Conservation (phyloP, 2,113 vertebrate genomes). For the Rostratula benghalensis region DNA sequence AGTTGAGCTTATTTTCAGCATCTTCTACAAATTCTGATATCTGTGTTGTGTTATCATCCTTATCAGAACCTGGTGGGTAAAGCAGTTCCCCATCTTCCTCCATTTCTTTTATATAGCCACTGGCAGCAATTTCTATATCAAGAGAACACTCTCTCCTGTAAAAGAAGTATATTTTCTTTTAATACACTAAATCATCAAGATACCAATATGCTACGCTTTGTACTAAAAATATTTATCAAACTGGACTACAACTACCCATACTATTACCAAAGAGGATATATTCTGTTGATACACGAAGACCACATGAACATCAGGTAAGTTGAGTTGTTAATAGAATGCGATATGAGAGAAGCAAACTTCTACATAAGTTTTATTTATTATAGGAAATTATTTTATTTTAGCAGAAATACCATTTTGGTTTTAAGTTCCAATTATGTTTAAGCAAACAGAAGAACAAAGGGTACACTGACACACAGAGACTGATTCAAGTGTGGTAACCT, state of each 20-base stretch:
- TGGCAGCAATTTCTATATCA: slow-evolving; percentile 90
- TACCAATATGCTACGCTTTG: neutral
- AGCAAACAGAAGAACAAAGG: neutral
- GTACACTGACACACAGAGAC: neutral
- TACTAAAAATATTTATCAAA: neutral
- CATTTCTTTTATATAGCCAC: slow-evolving; percentile 89
- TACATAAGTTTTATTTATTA: neutral
- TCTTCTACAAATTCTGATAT: slow-evolving; percentile 28
- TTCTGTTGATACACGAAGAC: neutral
- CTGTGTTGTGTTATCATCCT: slow-evolving; percentile 19
- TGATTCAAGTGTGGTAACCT: neutral
- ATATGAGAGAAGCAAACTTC: neutral
- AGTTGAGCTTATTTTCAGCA: neutral
- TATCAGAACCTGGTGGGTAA: slow-evolving; percentile 76
- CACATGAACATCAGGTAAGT: neutral
- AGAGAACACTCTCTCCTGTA: slow-evolving; percentile 83
- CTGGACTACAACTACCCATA: neutral
- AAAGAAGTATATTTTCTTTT: neutral
- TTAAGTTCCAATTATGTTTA: neutral
- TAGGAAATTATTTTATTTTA: neutral
- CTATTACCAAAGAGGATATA: neutral
- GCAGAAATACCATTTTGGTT: neutral
- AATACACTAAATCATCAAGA: neutral
- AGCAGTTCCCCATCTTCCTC: slow-evolving; percentile 83
- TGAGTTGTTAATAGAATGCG: neutral